phyloP scores from a whole-genome alignment of 2,888 invertebrate species.

The Adela reaumurella region DNA sequence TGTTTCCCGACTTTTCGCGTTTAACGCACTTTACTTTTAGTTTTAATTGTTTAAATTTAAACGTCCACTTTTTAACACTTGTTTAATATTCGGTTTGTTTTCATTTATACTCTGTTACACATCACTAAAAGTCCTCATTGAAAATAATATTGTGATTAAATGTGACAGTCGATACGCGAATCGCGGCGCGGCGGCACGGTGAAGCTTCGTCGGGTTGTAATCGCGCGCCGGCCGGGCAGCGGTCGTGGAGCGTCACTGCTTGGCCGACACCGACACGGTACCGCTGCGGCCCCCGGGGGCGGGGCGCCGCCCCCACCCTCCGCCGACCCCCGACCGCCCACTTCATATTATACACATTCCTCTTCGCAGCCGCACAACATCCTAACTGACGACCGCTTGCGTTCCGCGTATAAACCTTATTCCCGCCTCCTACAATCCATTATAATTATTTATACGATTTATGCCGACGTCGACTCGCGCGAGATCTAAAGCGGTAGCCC shows the following conservation, averaged over 20 bases:
- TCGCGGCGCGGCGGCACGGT: neutral
- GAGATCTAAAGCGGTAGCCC: no score
- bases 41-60: no score
- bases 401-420: neutral
- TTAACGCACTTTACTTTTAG: no score
- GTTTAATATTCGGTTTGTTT: no score
- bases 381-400: neutral
- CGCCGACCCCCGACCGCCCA: conserved; percentile 42
- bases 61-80: no score
- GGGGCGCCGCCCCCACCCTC: conserved; percentile 30
- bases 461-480: neutral
- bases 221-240: conserved; percentile 3
- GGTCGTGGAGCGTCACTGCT: conserved; percentile 18
- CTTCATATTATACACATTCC: conserved; percentile 49
- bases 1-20: no score
- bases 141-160: no score
- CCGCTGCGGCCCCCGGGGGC: conserved; percentile 27
- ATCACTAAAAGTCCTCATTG: no score
- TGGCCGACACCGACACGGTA: conserved; percentile 29
- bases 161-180: no score
- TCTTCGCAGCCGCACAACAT: neutral
- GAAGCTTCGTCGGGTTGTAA: neutral
- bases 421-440: neutral
- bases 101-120: no score
- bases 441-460: neutral